phyloP scores from a whole-genome alignment of 2,888 invertebrate species.

The Melanostoma mellinum region DNA sequence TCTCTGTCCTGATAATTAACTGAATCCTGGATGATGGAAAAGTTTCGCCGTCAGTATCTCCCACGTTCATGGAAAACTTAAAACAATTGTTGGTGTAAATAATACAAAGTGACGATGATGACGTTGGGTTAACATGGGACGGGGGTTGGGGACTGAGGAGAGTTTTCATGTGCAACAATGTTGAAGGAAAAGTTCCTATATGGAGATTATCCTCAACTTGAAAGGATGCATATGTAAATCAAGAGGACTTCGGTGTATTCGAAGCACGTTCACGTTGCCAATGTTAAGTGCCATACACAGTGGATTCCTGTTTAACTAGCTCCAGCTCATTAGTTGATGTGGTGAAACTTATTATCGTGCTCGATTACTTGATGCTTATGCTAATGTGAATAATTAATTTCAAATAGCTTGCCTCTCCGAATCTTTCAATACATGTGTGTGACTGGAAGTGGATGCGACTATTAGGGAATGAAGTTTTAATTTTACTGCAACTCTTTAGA shows the following conservation, averaged over 20 bases:
- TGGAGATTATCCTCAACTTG: slow-evolving; percentile 40
- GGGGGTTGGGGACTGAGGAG: slow-evolving; percentile 10
- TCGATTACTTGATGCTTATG: slow-evolving; percentile 71
- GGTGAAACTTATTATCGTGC: slow-evolving; percentile 70
- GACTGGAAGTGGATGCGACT: background rate
- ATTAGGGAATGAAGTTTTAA: slow-evolving; percentile 50
- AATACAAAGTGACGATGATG: slow-evolving; percentile 60
- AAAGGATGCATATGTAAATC: slow-evolving; percentile 51
- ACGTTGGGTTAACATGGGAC: background rate
- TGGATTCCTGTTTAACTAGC: slow-evolving; percentile 50
- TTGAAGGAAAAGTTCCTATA: slow-evolving; percentile 47
- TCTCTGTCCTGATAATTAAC: slow-evolving; percentile 64
- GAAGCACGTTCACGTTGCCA: slow-evolving; percentile 42
- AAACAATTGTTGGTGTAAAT: slow-evolving; percentile 70
- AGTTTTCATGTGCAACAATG: slow-evolving; percentile 64
- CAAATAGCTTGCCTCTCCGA: slow-evolving; percentile 40
- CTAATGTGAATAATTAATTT: slow-evolving; percentile 71
- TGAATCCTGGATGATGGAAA: slow-evolving; percentile 70
- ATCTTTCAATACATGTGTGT: background rate
- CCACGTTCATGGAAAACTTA: slow-evolving; percentile 61
- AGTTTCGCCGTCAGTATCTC: slow-evolving; percentile 59
- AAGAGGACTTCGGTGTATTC: slow-evolving; percentile 35
- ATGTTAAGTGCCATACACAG: slow-evolving; percentile 63
- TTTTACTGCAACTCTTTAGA: slow-evolving; percentile 22
- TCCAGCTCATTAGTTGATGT: slow-evolving; percentile 68